These are phyloP conservation scores for Poecilia gillii DNA, from an alignment of 2,797 vertebrate species.

Conservation along the genomic window DNA sequence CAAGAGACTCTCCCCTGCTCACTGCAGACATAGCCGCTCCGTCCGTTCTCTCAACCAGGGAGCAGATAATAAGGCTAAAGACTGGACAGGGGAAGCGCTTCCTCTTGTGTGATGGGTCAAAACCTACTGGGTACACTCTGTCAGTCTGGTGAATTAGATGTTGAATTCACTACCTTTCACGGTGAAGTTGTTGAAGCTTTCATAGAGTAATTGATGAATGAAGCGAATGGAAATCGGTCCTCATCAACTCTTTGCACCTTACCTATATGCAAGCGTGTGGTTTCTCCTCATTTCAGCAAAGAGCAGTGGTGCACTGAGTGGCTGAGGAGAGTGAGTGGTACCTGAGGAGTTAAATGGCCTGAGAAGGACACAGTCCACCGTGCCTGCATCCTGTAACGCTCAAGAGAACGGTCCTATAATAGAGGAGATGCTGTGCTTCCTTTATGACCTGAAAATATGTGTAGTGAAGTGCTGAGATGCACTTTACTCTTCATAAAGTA, in stretches of 20 bases:
- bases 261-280: slow-evolving; percentile 18
- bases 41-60: slow-evolving; percentile 31
- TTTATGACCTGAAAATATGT: slow-evolving; percentile 46
- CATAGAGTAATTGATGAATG: slow-evolving; percentile 80
- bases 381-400: slow-evolving; percentile 51
- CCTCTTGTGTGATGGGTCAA: slow-evolving; percentile 53
- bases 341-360: slow-evolving; percentile 77
- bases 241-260: slow-evolving; percentile 63
- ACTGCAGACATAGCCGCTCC: slow-evolving; percentile 26
- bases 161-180: slow-evolving; percentile 55
- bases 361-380: slow-evolving; percentile 66
- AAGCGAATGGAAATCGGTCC: slow-evolving; percentile 78
- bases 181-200: slow-evolving; percentile 64
- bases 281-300: slow-evolving; percentile 41
- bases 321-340: slow-evolving; percentile 49
- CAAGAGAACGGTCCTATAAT: slow-evolving; percentile 50
- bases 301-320: slow-evolving; percentile 52
- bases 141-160: slow-evolving; percentile 59
- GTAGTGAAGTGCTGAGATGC: slow-evolving; percentile 3
- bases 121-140: slow-evolving; percentile 32
- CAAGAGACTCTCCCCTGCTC: slow-evolving; percentile 23
- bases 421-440: slow-evolving; percentile 23
- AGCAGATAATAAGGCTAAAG: slow-evolving; percentile 54
- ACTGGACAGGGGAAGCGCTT: slow-evolving; percentile 8
- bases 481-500: slow-evolving; percentile 13